These are phyloP conservation scores for Diachasmimorpha longicaudata DNA, from an alignment of 1,140 invertebrate species.

Conservation along the genomic window DNA sequence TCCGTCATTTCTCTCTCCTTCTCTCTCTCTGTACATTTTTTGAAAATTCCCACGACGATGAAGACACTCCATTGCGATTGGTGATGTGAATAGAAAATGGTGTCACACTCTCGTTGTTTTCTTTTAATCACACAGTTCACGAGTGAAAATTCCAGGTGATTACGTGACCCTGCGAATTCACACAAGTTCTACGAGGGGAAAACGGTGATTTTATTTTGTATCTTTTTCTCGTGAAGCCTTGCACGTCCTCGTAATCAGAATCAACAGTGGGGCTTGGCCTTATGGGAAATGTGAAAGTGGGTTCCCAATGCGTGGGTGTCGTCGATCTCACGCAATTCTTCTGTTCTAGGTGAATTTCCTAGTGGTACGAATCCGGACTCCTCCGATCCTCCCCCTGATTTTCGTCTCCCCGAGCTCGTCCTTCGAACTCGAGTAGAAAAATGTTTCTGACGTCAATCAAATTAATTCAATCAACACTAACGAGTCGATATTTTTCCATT, in stretches of 20 bases:
- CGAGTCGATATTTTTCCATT: background rate
- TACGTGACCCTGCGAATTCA: background rate
- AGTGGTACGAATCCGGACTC: background rate
- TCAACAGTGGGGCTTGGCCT: slow-evolving; percentile 23
- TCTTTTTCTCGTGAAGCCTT: background rate
- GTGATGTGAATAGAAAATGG: background rate
- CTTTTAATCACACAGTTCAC: background rate
- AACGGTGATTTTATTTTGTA: background rate
- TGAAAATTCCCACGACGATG: background rate
- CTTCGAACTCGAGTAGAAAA: background rate
- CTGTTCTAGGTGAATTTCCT: background rate
- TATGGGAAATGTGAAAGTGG: slow-evolving; percentile 50
- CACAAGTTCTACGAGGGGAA: background rate
- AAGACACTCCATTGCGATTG: background rate
- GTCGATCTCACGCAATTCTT: slow-evolving; percentile 40
- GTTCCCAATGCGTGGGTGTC: slow-evolving; percentile 35
- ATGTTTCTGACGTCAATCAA: too few relatives aligned
- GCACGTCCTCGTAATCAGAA: slow-evolving; percentile 23
- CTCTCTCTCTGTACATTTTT: too few relatives aligned
- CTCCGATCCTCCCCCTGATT: background rate
- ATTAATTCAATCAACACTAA: too few relatives aligned
- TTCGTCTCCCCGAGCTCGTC: background rate
- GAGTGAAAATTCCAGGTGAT: background rate
- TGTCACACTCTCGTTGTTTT: background rate
- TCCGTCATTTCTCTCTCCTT: too few relatives aligned